Base-by-base conservation (phyloP, 2,888 invertebrate species). In the Griposia aprilina region DNA sequence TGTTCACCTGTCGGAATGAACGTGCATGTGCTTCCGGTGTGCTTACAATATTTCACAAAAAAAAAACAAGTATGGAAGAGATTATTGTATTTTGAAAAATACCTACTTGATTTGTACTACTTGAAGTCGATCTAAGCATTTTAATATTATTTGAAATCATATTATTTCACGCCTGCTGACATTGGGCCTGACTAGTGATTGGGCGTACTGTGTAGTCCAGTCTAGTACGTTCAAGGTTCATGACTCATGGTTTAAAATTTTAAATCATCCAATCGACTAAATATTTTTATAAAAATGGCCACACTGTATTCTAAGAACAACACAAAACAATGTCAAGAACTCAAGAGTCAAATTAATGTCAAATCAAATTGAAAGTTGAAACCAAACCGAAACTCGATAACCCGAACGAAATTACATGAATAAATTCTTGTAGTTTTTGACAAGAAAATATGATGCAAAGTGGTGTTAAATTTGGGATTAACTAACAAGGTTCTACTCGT, bases 221-320 rank as follows among this genome's bases (percentile, higher is more conserved):
- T 23, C 17, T 23, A 15, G 7, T 45, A 45, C 45, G 10, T 45
- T 45, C 10, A 45, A 10, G 45, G 45, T 10, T 10, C 45, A 45
- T 1, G 10, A 10, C 10, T 57, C 30, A n/a, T 10, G 0, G n/a
- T 45, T 20, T n/a, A n/a, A n/a, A n/a, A n/a, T n/a, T n/a, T n/a
- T n/a, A 7, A 60, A 23, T 10, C 8, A 68, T 68, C 2, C 17
- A 68, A 36, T 78, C 81, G 62, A 45, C 78, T 81, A 81, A 36
- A 17, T 13, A 11, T 17, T 30, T 7, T 30, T 13, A 15, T 8
- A 17, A 48, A 48, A 55, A 2, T 23, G 15, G 20, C 13, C 1
- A 62, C 62, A 30, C 1, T 62, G 10, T 6, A 0, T 23, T 23
- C 2, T 41, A 15, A 59, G 17, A 59, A 7, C 26, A 79, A 59